Evolutionary conservation across 2,113 vertebrate species (phyloP), one percentile per base, ranked within the genome.

Genomic region (Hydrochoerus hydrochaeris): DNA sequence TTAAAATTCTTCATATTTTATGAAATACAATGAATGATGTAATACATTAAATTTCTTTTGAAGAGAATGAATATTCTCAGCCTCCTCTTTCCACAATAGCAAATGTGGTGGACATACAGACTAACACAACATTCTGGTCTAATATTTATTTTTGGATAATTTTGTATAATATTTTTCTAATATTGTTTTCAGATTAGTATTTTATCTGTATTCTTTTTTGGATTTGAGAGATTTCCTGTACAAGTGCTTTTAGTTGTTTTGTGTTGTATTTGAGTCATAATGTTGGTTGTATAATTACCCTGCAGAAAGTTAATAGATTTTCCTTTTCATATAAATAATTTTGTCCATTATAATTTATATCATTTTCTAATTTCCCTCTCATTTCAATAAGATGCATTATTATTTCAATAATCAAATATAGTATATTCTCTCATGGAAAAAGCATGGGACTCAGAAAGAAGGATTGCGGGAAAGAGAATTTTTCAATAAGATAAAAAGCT

Each of bases 281-380:
- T 80, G 17, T 92, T 86, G 26, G 22, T 52, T 44, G 3, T 63
- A 44, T 5, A 73, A 10, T 7, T 86, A 73, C 28, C 10, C 44
- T 78, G 38, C 38, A 83, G 19, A 14, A 87, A 11, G 46, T 81
- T 96, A 80, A 92, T n/a, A 87, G 41, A 90, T 78, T 94, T 95
- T 32, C 1, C 7, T 6, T 84, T 63, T 63, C 57, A 90, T 90
- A 84, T 11, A 92, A 90, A 73, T 12, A 71, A 75, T 81, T 87
- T 90, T 90, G 2, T 20, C 35, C 19, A 62, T 83, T 3, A 69
- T 5, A 10, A 22, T 10, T 94, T 71, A 58, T 30, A 13, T 54
- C 38, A 44, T 12, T 41, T 44, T 41, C n/a, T 71, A 71, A 71
- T 22, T 38, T 44, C 4, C 22, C 71, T 89, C n/a, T 16, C 35